Evolutionary conservation across 2,797 vertebrate genomes (phyloP).

Genomic region (Siniperca scherzeri): DNA sequence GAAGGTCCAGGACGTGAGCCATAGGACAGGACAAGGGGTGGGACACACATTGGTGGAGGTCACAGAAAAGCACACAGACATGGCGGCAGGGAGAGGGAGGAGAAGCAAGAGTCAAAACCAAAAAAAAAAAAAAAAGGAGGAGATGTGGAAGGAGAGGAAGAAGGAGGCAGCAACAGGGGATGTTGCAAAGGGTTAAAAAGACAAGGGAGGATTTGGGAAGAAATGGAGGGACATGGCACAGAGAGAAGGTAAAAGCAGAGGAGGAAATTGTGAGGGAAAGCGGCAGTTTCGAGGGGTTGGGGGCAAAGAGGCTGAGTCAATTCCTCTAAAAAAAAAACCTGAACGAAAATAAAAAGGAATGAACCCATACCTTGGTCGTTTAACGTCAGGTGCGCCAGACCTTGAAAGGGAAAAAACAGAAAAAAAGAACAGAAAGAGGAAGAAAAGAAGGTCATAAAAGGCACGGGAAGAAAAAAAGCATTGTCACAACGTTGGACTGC

Average conservation of each 20-base stretch:
- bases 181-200: slow-evolving; percentile 54
- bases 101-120: slow-evolving; percentile 48
- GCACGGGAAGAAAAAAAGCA: slow-evolving; percentile 90
- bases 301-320: slow-evolving; percentile 72
- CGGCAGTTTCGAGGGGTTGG: slow-evolving; percentile 57
- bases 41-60: slow-evolving; percentile 78
- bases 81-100: slow-evolving; percentile 54
- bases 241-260: slow-evolving; percentile 70
- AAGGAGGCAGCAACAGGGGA: slow-evolving; percentile 42
- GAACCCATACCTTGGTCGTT: slow-evolving; percentile 97
- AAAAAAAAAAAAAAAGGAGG: slow-evolving; percentile 31
- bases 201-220: slow-evolving; percentile 41
- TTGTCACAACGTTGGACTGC: slow-evolving; percentile 93
- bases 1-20: slow-evolving; percentile 83
- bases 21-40: slow-evolving; percentile 82
- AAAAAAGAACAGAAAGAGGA: slow-evolving; percentile 89
- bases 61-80: slow-evolving; percentile 74
- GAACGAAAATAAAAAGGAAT: slow-evolving; percentile 82
- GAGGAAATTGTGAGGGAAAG: slow-evolving; percentile 63
- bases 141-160: slow-evolving; percentile 45
- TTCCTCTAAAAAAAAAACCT: slow-evolving; percentile 65
- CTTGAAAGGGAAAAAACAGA: slow-evolving; percentile 92
- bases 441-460: slow-evolving; percentile 89
- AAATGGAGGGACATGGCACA: slow-evolving; percentile 62
- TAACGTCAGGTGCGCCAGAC: slow-evolving; percentile 99